Evolutionary conservation across 2,888 invertebrate genomes (phyloP).

Genomic region (Taenaris catops): DNA sequence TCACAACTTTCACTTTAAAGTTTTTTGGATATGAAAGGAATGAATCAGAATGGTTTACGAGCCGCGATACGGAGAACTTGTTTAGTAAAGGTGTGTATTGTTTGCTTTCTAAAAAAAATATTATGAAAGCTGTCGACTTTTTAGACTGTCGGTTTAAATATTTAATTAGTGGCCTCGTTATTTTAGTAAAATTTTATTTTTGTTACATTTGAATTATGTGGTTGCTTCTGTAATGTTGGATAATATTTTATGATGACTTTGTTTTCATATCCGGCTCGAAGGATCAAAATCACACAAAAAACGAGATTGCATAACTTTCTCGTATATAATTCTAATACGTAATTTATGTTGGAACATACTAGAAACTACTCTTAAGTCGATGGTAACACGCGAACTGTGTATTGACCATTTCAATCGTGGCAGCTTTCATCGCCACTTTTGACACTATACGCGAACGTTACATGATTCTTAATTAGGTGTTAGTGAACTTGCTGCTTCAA

Average conservation of each 20-base stretch:
- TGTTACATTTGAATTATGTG: slow-evolving; percentile 8
- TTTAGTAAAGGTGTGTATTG: slow-evolving; percentile 22
- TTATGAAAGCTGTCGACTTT: slow-evolving; percentile 16
- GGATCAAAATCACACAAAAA: slow-evolving; percentile 4
- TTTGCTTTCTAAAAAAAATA: slow-evolving; percentile 20
- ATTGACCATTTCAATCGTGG: slow-evolving; percentile 57
- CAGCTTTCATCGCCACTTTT: slow-evolving; percentile 74
- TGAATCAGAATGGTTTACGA: slow-evolving; percentile 30
- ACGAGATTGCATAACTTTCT: slow-evolving; percentile 26
- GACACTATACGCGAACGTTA: slow-evolving; percentile 45
- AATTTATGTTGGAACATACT: slow-evolving; percentile 27
- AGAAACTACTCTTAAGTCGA: slow-evolving; percentile 32
- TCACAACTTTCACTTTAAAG: slow-evolving; percentile 71
- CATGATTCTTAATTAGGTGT: slow-evolving; percentile 60
- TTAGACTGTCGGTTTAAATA: no score
- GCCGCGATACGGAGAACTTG: slow-evolving; percentile 25
- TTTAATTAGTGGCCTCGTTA: slow-evolving; percentile 2
- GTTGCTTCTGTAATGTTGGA: no score
- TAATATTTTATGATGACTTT: no score
- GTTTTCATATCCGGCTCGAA: not conserved
- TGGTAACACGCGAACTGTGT: slow-evolving; percentile 44
- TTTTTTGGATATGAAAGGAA: slow-evolving; percentile 52
- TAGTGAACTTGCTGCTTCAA: slow-evolving; percentile 21
- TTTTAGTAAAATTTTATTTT: slow-evolving; percentile 11
- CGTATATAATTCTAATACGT: slow-evolving; percentile 19